Evolutionary conservation across 2,797 vertebrate species (phyloP), one percentile per base, ranked within the genome.

Genomic region (Sebastes nivosus): DNA sequence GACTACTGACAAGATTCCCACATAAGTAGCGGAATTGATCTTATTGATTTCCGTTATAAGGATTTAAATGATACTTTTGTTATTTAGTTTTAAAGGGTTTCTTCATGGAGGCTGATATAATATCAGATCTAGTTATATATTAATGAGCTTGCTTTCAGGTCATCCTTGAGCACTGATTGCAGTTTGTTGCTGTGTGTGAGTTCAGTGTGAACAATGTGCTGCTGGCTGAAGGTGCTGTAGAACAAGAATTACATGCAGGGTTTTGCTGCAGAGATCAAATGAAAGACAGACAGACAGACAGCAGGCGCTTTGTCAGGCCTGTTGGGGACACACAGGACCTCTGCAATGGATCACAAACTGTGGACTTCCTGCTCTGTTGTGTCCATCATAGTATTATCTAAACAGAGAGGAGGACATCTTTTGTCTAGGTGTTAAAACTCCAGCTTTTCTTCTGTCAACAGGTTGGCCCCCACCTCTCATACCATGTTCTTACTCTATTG

Each of bases 261-360:
- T 82, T 87, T 89, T 89, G 83, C 92, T 90, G 95, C 94, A 94
- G 94, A 94, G 94, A 95, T 93, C 93, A 94, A 91, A 93, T 87
- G 92, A 94, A 90, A 95, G 93, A 93, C 46, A n/a, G 38, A 42
- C 93, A 87, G 88, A 93, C 46, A 50, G 38, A 46, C 93, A 87
- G 88, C 82, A 66, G 86, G 84, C 46, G 67, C 78, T 77, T 76
- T 79, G 84, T 82, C 77, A 67, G 87, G 83, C 85, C 80, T 89
- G 38, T 42, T 60, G 59, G 83, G 83, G 79, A 82, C 79, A 81
- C 66, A 27, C 61, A 34, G 59, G 77, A 83, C 73, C 72, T 74
- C 79, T 74, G 83, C 86, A 61, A 16, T 55, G 34, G 70, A 68
- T 63, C 83, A 73, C 34, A 61, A 46, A 29, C 66, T 34, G 9